Conservation (phyloP, 2,113 vertebrate genomes). For the Burhinus oedicnemus region DNA sequence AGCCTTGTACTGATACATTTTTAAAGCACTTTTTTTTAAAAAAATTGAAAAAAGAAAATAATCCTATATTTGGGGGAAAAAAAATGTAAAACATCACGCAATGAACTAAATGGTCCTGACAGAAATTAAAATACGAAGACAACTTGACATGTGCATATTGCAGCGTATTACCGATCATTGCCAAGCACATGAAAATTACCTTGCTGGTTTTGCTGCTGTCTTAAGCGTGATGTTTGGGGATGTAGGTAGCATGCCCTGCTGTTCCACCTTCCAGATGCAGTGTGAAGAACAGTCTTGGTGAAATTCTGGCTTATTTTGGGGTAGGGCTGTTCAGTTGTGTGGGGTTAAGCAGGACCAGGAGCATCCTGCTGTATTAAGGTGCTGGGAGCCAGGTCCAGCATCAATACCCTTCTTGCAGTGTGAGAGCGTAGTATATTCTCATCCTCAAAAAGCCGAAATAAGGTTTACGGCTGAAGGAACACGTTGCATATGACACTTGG, state of each 20-base stretch:
- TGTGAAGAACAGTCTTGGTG: background rate
- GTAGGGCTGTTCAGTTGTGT: fast-evolving
- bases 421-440: background rate
- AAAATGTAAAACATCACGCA: background rate
- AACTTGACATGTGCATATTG: background rate
- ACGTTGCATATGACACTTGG: fast-evolving
- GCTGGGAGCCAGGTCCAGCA: background rate
- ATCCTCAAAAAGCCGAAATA: background rate
- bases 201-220: background rate
- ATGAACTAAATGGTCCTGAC: background rate
- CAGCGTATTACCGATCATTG: background rate
- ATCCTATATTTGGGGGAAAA: background rate
- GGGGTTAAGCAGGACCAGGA: background rate
- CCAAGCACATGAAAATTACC: background rate
- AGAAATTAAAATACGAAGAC: background rate
- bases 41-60: background rate
- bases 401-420: background rate
- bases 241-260: too few species aligned
- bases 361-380: background rate
- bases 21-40: background rate
- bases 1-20: background rate
- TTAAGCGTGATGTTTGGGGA: background rate
- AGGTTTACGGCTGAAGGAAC: background rate
- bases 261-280: background rate
- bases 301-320: background rate